These are phyloP conservation scores for Apostichopus parvimensis DNA, from an alignment of 35 echinoderm and acorn worm species.

Conservation along the genomic window DNA sequence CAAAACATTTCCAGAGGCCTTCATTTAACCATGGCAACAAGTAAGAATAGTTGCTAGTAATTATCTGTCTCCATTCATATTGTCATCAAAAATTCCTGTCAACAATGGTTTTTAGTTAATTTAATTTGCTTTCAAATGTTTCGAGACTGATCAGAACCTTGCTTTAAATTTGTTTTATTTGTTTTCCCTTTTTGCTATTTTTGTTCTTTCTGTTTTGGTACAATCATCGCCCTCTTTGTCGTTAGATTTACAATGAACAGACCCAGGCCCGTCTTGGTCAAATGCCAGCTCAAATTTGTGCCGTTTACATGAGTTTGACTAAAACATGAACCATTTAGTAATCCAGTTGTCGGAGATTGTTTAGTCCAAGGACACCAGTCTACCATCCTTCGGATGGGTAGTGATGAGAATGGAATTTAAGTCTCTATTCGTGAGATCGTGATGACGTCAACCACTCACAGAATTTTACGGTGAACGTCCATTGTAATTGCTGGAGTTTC, in stretches of 20 bases:
- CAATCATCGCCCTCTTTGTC: not conserved
- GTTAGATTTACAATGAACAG: too few relatives aligned
- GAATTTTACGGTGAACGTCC: constrained; percentile 10
- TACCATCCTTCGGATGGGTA: not conserved
- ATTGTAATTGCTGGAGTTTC: not conserved
- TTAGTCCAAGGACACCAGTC: not conserved
- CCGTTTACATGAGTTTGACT: constrained; percentile 6
- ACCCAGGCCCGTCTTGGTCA: not conserved
- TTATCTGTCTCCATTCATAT: too few relatives aligned
- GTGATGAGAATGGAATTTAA: not conserved
- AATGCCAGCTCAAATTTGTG: constrained; percentile 12
- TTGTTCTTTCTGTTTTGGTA: not conserved
- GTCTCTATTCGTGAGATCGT: not conserved
- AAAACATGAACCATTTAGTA: not conserved
- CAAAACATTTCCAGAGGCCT: too few relatives aligned
- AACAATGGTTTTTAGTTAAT: too few relatives aligned
- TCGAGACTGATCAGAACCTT: not conserved
- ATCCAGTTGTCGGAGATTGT: not conserved
- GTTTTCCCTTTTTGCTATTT: not conserved
- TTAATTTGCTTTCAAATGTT: not conserved
- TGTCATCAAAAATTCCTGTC: too few relatives aligned
- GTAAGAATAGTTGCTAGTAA: too few relatives aligned
- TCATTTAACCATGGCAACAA: too few relatives aligned
- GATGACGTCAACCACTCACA: not conserved
- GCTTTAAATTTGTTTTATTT: not conserved